These are phyloP conservation scores for Scopus umbretta DNA, from an alignment of 2,113 vertebrate genomes.

Conservation along the genomic window DNA sequence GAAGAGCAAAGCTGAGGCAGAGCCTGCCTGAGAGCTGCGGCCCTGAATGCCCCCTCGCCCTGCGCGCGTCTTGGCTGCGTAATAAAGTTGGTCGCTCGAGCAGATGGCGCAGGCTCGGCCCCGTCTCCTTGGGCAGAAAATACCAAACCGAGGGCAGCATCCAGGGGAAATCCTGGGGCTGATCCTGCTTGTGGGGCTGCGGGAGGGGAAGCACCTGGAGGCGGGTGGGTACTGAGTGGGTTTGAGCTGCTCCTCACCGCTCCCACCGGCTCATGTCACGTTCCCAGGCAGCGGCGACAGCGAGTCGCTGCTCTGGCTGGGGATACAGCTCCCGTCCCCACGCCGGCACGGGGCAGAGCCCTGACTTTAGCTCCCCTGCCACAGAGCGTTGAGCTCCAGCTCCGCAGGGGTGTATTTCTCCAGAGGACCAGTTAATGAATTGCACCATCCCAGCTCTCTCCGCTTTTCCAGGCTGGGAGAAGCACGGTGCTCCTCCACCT, in stretches of 20 bases:
- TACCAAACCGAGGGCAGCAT: rapidly evolving
- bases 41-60: rapidly evolving
- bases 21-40: rapidly evolving
- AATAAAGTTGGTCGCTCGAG: neutral
- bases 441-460: neutral
- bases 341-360: neutral
- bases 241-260: neutral
- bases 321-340: neutral
- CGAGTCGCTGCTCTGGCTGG: rapidly evolving
- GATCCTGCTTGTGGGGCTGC: rapidly evolving
- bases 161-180: neutral
- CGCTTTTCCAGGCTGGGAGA: neutral
- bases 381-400: neutral
- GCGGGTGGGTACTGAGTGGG: neutral
- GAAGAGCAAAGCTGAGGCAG: neutral
- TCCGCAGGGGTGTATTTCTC: neutral
- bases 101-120: neutral
- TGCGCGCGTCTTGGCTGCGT: rapidly evolving
- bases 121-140: neutral
- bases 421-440: neutral
- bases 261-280: rapidly evolving
- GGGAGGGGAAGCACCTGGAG: neutral
- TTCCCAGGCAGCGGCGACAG: rapidly evolving
- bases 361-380: neutral
- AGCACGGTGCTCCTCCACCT: neutral